Percentiles rank a stretch among this genome's conserved stretches.
phyloP scores from a whole-genome alignment of 53 echinoderm and acorn worm species.

The Paelopatides confundens region DNA sequence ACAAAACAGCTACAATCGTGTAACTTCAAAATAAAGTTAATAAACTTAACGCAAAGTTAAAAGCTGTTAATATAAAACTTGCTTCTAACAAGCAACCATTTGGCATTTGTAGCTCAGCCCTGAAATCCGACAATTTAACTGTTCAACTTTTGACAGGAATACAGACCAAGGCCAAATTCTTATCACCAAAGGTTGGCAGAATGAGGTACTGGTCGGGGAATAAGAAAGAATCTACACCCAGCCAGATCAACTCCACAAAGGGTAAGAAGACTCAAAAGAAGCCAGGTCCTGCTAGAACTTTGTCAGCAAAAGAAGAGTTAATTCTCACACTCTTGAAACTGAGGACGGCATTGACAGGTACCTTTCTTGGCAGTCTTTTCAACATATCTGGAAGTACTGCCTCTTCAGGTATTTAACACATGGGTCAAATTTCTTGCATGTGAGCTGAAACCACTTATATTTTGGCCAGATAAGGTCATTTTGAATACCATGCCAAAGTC shows the following conservation, averaged over 20 bases:
- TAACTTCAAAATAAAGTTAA: too few species aligned
- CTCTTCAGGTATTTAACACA: conserved; percentile 58
- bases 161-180: conserved; percentile 20
- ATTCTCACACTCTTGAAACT: conserved; percentile 47
- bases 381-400: conserved; percentile 12
- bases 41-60: too few species aligned
- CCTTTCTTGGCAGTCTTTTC: conserved; percentile 34
- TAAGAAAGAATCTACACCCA: background rate
- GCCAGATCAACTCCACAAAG: background rate
- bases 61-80: too few species aligned
- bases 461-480: conserved; percentile 54
- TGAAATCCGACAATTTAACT: conserved; percentile 38
- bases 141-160: conserved; percentile 46
- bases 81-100: too few species aligned
- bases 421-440: conserved; percentile 66
- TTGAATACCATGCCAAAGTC: conserved; percentile 22
- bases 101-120: background rate
- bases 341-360: conserved; percentile 2
- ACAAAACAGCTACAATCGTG: too few species aligned
- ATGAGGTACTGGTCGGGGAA: conserved; percentile 27
- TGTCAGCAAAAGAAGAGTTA: conserved; percentile 29
- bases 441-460: conserved; percentile 50
- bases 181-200: conserved; percentile 45
- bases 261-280: conserved; percentile 40
- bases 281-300: conserved; percentile 18